Base-by-base conservation (phyloP, 2,888 invertebrate genomes). In the Parascotia fuliginaria region DNA sequence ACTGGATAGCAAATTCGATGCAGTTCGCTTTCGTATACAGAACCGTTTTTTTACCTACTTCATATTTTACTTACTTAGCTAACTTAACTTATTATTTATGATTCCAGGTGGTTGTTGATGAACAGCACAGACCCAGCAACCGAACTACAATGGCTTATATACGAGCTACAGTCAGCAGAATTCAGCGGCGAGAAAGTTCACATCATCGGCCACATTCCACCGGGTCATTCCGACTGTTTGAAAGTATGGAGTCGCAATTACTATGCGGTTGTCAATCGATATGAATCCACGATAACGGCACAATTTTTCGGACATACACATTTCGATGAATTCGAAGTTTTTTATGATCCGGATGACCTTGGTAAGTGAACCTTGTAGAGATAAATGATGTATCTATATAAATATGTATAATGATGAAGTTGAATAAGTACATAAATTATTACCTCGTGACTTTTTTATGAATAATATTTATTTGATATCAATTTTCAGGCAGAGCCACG, bases 241-340 rank as follows among this genome's bases (percentile, higher is more conserved):
- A 97, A 98, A 89, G 96, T 98, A 3, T 99, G 98, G 98, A 98
- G 98, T 3, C 94, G 97, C 61, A 99, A 99, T 86, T 98, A 97
- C 81, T 97, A 98, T 75, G 95, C 95, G 36, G 97, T 98, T 46
- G 94, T 98, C 42, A 96, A 96, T 67, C 93, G 98, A 71, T 98
- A 97, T 79, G 98, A 98, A 83, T 94, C 95, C 16, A 98, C 97
- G 0, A 97, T 98, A 48, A 95, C 96, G 0, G 96, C 97, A 1
- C 98, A 98, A 83, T 98, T 98, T 86, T 98, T 98, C 81, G 98
- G 98, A 0, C 98, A 98, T 77, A 98, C 98, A 1, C 98, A 98
- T 89, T 97, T 93, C 74, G 98, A 98, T 83, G 97, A 98, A 84
- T 98, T 98, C 79, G 97, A 98, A 92, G 94, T 98, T 56, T 98